These are phyloP conservation scores for Mirounga angustirostris DNA, from an alignment of 2,113 vertebrate species.

Conservation along the genomic window DNA sequence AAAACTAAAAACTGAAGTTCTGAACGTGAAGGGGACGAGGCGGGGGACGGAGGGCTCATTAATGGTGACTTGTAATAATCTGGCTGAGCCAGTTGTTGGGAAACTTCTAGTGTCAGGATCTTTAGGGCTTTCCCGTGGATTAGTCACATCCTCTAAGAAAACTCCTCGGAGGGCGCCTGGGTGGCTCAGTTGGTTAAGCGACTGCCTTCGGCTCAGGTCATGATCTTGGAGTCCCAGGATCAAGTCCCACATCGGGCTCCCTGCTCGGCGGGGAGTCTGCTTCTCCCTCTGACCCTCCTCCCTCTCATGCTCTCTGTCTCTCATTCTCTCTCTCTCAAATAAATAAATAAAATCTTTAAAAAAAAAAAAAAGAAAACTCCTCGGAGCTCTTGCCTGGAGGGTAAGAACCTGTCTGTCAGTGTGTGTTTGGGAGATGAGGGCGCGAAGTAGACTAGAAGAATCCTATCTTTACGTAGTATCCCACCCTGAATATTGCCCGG, in stretches of 20 bases:
- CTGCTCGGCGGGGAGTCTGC: too few species aligned
- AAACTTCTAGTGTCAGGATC: not conserved
- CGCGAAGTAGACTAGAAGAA: not conserved
- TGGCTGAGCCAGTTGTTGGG: not conserved
- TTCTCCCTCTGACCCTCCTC: too few species aligned
- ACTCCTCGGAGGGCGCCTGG: not conserved
- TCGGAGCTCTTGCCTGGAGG: not conserved
- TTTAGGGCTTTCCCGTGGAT: not conserved
- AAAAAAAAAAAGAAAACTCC: not conserved
- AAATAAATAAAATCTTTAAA: too few species aligned
- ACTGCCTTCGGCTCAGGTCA: too few species aligned
- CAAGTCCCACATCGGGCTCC: too few species aligned
- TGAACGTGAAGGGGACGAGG: not conserved
- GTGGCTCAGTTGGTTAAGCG: too few species aligned
- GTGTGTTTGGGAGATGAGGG: not conserved
- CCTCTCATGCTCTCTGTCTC: too few species aligned
- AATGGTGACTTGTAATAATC: not conserved
- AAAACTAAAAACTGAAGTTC: not conserved
- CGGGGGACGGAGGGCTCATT: rapidly evolving
- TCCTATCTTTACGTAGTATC: not conserved
- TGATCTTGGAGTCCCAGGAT: too few species aligned
- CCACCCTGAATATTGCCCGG: not conserved
- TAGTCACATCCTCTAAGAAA: not conserved
- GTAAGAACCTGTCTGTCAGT: not conserved
- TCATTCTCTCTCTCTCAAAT: too few species aligned